These are phyloP conservation scores for Tachysurus fulvidraco DNA, from an alignment of 2,113 vertebrate genomes.

Conservation along the genomic window DNA sequence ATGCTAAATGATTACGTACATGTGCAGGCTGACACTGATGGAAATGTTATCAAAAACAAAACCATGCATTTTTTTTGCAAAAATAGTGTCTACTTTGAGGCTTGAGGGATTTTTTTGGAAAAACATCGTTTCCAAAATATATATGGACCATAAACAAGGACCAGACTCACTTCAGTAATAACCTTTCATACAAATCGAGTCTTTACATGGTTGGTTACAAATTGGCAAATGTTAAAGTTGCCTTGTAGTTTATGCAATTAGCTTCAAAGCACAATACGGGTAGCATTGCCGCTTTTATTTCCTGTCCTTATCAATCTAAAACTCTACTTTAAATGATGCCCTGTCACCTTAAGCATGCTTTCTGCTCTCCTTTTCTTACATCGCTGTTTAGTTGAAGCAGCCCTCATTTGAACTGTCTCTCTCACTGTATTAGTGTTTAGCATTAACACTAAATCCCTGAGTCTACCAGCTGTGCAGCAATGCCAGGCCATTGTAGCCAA, in stretches of 20 bases:
- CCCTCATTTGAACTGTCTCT: slow-evolving; percentile 57
- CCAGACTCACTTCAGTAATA: neutral
- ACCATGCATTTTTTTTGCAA: too few relatives aligned
- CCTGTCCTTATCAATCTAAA: neutral
- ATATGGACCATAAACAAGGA: neutral
- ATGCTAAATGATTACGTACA: neutral
- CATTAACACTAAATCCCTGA: slow-evolving; percentile 65
- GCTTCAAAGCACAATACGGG: neutral
- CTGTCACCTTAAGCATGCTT: neutral
- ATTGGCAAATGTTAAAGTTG: neutral
- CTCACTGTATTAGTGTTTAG: slow-evolving; percentile 55
- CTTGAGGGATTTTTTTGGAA: too few relatives aligned
- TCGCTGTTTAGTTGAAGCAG: slow-evolving; percentile 52
- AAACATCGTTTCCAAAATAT: too few relatives aligned
- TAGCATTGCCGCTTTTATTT: neutral
- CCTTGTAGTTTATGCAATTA: neutral
- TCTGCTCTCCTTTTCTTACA: slow-evolving; percentile 47
- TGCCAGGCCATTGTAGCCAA: slow-evolving; percentile 54
- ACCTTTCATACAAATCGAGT: neutral
- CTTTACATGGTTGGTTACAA: neutral
- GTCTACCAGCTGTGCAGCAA: slow-evolving; percentile 69
- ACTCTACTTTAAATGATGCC: neutral
- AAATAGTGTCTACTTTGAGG: too few relatives aligned
- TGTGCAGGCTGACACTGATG: neutral
- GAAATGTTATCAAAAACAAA: neutral